phyloP scores from a whole-genome alignment of 1,140 invertebrate species.

The Drosophila kikkawai region DNA sequence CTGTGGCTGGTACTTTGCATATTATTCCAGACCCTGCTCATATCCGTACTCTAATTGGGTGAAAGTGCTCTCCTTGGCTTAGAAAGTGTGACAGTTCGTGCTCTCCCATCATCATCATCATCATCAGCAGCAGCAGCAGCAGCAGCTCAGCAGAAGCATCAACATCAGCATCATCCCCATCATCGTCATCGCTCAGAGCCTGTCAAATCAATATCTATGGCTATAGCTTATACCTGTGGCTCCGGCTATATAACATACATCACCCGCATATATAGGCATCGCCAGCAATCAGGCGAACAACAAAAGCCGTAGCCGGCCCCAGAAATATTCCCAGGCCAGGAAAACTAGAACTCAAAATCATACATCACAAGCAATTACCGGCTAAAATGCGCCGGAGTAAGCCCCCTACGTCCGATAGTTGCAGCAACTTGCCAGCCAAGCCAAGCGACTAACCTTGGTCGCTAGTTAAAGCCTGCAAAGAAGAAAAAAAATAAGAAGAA shows the following conservation, averaged over 20 bases:
- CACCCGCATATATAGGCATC: conserved; percentile 83
- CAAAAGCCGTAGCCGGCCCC: conserved; percentile 48
- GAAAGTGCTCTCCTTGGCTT: conserved; percentile 66
- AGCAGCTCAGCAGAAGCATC: neutral
- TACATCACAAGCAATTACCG: conserved; percentile 83
- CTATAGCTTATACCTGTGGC: conserved; percentile 67
- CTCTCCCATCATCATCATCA: conserved; percentile 46
- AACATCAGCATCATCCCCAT: conserved; percentile 43
- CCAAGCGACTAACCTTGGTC: conserved; percentile 73
- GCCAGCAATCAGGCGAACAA: conserved; percentile 69
- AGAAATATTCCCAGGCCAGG: conserved; percentile 78
- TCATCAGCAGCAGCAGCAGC: conserved; percentile 1
- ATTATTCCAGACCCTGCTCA: conserved; percentile 16
- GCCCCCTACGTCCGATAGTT: conserved; percentile 56
- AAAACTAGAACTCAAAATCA: conserved; percentile 83
- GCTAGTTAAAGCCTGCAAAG: conserved; percentile 53
- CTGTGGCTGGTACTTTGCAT: conserved; percentile 30
- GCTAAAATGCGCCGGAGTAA: conserved; percentile 78
- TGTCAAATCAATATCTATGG: conserved; percentile 80
- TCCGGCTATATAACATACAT: conserved; percentile 78
- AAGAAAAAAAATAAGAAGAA: conserved; percentile 26
- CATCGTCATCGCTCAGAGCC: conserved; percentile 40
- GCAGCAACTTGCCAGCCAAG: conserved; percentile 35
- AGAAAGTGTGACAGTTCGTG: conserved; percentile 73
- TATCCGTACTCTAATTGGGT: conserved; percentile 70